Evolutionary conservation across 2,113 vertebrate species (phyloP), one percentile per base, ranked within the genome.

Genomic region (Saccopteryx leptura): DNA sequence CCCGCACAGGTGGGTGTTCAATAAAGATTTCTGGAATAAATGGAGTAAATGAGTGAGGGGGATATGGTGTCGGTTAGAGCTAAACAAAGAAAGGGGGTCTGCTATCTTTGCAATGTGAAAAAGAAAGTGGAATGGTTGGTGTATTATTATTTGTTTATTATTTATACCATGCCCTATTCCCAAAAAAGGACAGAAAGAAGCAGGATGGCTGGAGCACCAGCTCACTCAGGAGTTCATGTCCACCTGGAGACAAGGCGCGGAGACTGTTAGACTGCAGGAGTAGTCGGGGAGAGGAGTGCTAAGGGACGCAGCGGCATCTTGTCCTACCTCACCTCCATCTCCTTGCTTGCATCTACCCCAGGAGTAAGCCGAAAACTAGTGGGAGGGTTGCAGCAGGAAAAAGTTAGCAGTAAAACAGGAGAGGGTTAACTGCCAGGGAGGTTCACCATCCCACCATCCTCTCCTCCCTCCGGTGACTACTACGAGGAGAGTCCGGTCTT

Each of bases 381-480:
- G 63, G 54, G 26, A 95, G 87, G 97, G 96, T 92, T 90, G 91
- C 96, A 96, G 98, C 97, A 54, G 97, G 93, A 78, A 76, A 94
- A 63, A 89, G 96, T 98, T 98, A 98, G 97, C 95, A 94, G 95
- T 86, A 96, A 98, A 98, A 98, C 97, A 95, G 97, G 95, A 86
- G 88, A 85, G 82, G 90, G 97, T 98, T 98, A 98, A 93, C 95
- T 95, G 89, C n/a, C 88, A 90, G 92, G 97, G 83, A 88, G 89
- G 92, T 93, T 76, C 58, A 61, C 89, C 79, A 89, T 78, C 97
- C 97, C 50, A 75, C 79, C 97, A 81, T 88, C 75, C 63, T 79
- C 68, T 33, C 28, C 48, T 95, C 83, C 84, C 69, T 82, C 63
- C 83, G 68, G 91, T 56, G 66, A 89, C 96, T 93, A 94, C 97